Percentiles rank a stretch among this genome's conserved stretches.
Evolutionary conservation across 2,113 vertebrate species (phyloP).

Genomic region (Thamnaconus septentrionalis): DNA sequence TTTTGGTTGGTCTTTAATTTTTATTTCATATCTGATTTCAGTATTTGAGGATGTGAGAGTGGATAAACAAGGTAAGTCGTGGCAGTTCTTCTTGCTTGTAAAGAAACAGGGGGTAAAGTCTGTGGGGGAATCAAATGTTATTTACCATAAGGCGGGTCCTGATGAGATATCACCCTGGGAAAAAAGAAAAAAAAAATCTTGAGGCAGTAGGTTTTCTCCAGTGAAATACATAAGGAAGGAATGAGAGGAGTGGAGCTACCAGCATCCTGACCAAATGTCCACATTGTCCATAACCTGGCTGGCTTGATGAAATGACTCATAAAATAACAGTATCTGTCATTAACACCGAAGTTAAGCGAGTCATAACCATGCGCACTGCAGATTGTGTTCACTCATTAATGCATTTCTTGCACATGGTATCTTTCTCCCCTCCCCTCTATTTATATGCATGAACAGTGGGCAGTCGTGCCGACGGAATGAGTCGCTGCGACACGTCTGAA

Average conservation of each 20-base stretch:
- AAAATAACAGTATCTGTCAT: slow-evolving; percentile 28
- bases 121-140: slow-evolving; percentile 22
- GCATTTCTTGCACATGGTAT: slow-evolving; percentile 29
- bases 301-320: slow-evolving; percentile 24
- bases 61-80: slow-evolving; percentile 77
- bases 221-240: slow-evolving; percentile 15
- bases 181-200: slow-evolving; percentile 13
- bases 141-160: slow-evolving; percentile 15
- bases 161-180: slow-evolving; percentile 21
- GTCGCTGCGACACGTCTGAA: not conserved
- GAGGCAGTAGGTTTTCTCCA: slow-evolving; percentile 8
- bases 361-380: slow-evolving; percentile 54
- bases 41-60: slow-evolving; percentile 73
- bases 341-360: slow-evolving; percentile 33
- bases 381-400: slow-evolving; percentile 55
- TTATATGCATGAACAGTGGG: slow-evolving; percentile 3
- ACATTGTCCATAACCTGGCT: slow-evolving; percentile 50
- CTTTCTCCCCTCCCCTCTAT: slow-evolving; percentile 2
- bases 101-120: slow-evolving; percentile 7
- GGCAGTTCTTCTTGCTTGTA: slow-evolving; percentile 58
- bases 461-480: not conserved
- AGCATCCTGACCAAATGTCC: slow-evolving; percentile 73
- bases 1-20: slow-evolving; percentile 69
- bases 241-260: slow-evolving; percentile 57
- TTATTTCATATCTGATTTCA: slow-evolving; percentile 80